phyloP scores from a whole-genome alignment of 2,797 vertebrate species.

The Acrossocheilus fasciatus region DNA sequence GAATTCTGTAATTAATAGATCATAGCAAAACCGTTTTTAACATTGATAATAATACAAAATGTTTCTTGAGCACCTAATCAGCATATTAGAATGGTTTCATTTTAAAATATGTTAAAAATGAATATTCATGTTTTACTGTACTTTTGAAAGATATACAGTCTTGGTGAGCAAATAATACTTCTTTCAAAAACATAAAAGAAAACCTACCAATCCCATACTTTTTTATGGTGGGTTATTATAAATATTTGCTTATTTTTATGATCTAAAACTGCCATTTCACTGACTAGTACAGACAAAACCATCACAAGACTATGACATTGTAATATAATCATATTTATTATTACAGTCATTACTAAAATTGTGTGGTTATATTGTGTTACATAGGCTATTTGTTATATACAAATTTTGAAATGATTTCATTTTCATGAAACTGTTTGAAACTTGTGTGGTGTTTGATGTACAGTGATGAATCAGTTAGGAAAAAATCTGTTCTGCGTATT shows the following conservation, averaged over 20 bases:
- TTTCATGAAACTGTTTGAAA: not conserved
- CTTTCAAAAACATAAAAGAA: not conserved
- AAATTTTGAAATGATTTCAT: not conserved
- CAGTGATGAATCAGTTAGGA: not conserved
- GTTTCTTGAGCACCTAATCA: not conserved
- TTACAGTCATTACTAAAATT: not conserved
- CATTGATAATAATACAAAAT: not conserved
- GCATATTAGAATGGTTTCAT: not conserved
- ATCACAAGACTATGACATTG: not conserved
- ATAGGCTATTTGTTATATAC: not conserved
- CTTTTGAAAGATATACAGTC: not conserved
- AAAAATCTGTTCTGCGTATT: not conserved
- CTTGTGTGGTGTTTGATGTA: not conserved
- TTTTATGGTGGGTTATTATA: not conserved
- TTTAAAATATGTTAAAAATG: not conserved
- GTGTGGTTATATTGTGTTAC: not conserved
- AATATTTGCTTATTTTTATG: not conserved
- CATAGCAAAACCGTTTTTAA: not conserved
- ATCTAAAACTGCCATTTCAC: not conserved
- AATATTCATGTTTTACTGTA: not conserved
- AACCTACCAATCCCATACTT: not conserved
- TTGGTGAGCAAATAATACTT: not conserved
- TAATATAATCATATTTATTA: not conserved
- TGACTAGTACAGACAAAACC: not conserved
- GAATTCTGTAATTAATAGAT: not conserved